Percentiles rank a stretch among this genome's conserved stretches.
Conservation (phyloP, 1,140 invertebrate genomes). For the Telenomus remus region DNA sequence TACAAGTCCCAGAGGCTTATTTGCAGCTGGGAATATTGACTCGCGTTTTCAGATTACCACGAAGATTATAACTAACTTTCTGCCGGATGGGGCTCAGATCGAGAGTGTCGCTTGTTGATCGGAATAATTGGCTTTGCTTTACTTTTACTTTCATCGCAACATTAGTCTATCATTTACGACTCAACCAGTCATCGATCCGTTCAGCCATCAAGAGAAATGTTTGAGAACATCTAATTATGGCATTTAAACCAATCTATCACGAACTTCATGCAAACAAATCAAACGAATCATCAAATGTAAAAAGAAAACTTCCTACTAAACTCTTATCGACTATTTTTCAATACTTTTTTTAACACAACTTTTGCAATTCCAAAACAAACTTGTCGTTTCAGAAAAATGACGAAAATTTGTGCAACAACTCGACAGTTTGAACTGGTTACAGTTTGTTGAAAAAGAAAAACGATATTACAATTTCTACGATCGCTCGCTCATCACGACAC, state of each 20-base stretch:
- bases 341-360: too few species aligned
- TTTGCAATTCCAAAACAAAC: too few species aligned
- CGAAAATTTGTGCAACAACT: too few species aligned
- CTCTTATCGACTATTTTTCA: too few species aligned
- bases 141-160: constrained; percentile 61
- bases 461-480: constrained; percentile 24
- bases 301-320: constrained; percentile 11
- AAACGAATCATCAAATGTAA: too few species aligned
- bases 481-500: constrained; percentile 27
- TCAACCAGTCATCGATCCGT: constrained; percentile 28
- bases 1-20: constrained; percentile 33
- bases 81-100: constrained; percentile 42
- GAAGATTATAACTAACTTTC: constrained; percentile 48
- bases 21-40: constrained; percentile 24
- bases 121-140: constrained; percentile 57
- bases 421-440: too few species aligned
- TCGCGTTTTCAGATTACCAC: constrained; percentile 24
- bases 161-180: constrained; percentile 33
- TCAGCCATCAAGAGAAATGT: constrained; percentile 19
- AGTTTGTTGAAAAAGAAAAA: constrained; percentile 11
- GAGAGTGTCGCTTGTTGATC: constrained; percentile 54
- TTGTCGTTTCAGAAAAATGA: too few species aligned
- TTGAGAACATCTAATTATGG: constrained; percentile 20
- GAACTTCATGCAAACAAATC: constrained; percentile 2
- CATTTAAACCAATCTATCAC: constrained; percentile 20